Evolutionary conservation across 2,113 vertebrate genomes (phyloP).

Genomic region (Macquaria ambigua): DNA sequence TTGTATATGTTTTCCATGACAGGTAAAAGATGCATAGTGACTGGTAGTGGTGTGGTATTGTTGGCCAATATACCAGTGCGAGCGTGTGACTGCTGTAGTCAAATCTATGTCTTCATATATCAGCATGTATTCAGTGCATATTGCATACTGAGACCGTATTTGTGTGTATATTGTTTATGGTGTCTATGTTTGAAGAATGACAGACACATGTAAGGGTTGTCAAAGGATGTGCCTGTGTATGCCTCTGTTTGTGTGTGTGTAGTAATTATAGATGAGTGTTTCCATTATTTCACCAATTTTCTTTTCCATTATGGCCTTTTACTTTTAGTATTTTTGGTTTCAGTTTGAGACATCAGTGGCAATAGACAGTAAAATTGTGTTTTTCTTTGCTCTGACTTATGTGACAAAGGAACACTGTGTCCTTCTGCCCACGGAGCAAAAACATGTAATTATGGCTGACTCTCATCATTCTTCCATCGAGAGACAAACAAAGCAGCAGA

Average conservation of each 20-base stretch:
- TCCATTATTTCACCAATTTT: neutral
- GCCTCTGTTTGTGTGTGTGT: neutral
- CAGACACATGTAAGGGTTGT: neutral
- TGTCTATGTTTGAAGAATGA: neutral
- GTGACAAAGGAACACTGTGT: conserved; percentile 6
- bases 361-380: neutral
- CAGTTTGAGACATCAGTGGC: conserved; percentile 7
- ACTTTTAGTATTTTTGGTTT: neutral
- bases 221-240: neutral
- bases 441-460: conserved; percentile 24
- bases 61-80: neutral
- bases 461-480: neutral
- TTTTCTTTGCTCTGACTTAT: neutral
- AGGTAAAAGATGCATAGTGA: neutral
- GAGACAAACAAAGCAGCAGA: neutral
- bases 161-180: neutral
- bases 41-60: neutral
- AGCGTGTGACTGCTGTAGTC: neutral
- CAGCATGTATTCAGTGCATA: neutral
- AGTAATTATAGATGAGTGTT: neutral
- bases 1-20: neutral
- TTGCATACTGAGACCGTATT: neutral
- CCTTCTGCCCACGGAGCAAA: neutral
- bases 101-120: neutral
- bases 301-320: neutral